Evolutionary conservation across 2,797 vertebrate genomes (phyloP), one percentile per base, ranked within the genome.

Genomic region (Protonibea diacanthus): DNA sequence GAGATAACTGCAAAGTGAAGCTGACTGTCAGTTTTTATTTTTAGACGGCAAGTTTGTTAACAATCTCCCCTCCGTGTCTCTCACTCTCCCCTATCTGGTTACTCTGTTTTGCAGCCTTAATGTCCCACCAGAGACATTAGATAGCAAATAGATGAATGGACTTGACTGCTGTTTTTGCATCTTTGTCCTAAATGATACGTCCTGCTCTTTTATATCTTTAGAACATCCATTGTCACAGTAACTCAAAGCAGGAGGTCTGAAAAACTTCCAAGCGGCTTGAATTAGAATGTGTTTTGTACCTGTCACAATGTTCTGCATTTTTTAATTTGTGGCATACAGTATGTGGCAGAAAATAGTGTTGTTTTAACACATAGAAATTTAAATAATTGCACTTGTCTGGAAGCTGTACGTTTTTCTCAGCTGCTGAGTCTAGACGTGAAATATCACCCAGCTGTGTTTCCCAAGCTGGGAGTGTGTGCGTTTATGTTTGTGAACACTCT

Each of bases 21-120:
- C 65, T 56, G 84, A 74, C 83, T 86, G 76, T 88, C 87, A 70
- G 38, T 74, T 84, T 80, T 81, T 93, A 90, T 90, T 90, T 86
- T 92, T 91, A 92, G 91, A 91, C 61, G 63, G 62, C 70, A 65
- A 82, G 71, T 86, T 88, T 75, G 73, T 87, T 85, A 86, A 81
- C 83, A 84, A 52, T 57, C 78, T 57, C 59, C 64, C 63, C 73
- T 56, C 78, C 13, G 23, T 72, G 80, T 79, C 80, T 88, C 74
- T 81, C 82, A 68, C 74, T 80, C 59, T 45, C n/a, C 69, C 45
- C 20, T 23, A 25, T 85, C 53, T 64, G 76, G 61, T 83, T 80
- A 70, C 81, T 45, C 49, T 68, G 71, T 82, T 87, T 84, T 64
- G 17, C 53, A 65, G 60, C 57, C 62, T 47, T 70, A 80, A 71